These are phyloP conservation scores for Clostera curtula DNA, from an alignment of 2,888 invertebrate species.

Conservation along the genomic window DNA sequence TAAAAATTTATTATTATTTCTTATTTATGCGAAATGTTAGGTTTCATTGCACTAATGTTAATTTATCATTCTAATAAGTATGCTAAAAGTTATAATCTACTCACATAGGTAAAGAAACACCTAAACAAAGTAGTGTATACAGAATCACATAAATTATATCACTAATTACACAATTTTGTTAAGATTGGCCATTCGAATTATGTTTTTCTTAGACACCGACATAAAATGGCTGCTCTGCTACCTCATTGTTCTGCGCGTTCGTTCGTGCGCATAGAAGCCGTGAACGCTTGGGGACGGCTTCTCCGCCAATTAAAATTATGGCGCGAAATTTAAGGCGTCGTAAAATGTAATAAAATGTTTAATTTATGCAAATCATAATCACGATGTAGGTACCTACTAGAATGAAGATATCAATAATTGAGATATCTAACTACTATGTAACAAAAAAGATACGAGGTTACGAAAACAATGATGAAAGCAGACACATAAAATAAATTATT, in stretches of 20 bases:
- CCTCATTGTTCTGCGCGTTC: slow-evolving; percentile 76
- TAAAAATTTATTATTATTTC: slow-evolving; percentile 51
- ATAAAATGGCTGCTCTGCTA: slow-evolving; percentile 77
- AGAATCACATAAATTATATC: slow-evolving; percentile 73
- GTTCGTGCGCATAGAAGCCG: slow-evolving; percentile 76
- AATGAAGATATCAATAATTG: too few species aligned
- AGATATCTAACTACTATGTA: slow-evolving; percentile 36
- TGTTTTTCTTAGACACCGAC: slow-evolving; percentile 75
- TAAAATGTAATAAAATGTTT: slow-evolving; percentile 48
- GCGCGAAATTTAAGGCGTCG: slow-evolving; percentile 72
- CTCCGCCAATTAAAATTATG: slow-evolving; percentile 75
- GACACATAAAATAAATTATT: slow-evolving; percentile 41
- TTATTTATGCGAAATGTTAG: slow-evolving; percentile 49
- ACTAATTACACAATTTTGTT: slow-evolving; percentile 74
- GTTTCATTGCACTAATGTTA: slow-evolving; percentile 57
- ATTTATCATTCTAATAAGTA: slow-evolving; percentile 44
- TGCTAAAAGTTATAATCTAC: slow-evolving; percentile 62
- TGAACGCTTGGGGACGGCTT: slow-evolving; percentile 75
- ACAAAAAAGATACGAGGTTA: slow-evolving; percentile 50
- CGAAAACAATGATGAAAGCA: slow-evolving; percentile 37
- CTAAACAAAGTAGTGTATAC: slow-evolving; percentile 63
- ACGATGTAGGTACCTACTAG: slow-evolving; percentile 19
- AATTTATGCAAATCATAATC: slow-evolving; percentile 32
- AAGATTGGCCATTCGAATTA: slow-evolving; percentile 76
- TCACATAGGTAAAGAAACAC: slow-evolving; percentile 68